Evolutionary conservation across 2,113 vertebrate genomes (phyloP), one percentile per base, ranked within the genome.

Genomic region (Podocnemis expansa): DNA sequence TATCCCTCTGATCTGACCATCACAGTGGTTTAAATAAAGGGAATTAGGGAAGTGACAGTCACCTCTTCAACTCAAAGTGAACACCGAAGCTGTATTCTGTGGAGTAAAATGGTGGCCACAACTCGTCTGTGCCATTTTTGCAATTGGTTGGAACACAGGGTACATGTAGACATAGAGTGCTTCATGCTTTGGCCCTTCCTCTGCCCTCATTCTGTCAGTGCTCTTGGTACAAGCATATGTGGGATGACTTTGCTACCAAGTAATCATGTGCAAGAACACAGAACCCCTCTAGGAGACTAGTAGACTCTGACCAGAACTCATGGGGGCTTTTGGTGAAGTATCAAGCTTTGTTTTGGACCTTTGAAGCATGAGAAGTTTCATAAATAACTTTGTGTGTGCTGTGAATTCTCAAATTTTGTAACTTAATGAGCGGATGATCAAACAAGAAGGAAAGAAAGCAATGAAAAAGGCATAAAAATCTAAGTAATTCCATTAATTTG

Each of bases 231-330:
- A 49, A 80, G 2, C 3, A 5, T 2, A 78, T 4, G 5, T 22
- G 85, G 9, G 51, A 29, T 87, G 41, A 54, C 43, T 60, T 16
- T 43, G 22, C 58, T 52, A 75, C 58, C n/a, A 1, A 0, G 43
- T 78, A 51, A 0, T 38, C 10, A 7, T 54, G 8, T 8, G 21
- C 5, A 25, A 91, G 60, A 21, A 34, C 6, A 51, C 47, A 0
- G 1, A 76, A 89, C 8, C n/a, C 70, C 24, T 75, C 19, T 41
- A 12, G 41, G 24, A 41, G 41, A 11, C 0, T 2, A 4, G 24
- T 8, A 10, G 11, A 52, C 38, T 16, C 17, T 3, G 47, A 8
- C 13, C 89, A 14, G 38, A 14, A 11, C 29, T 86, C 34, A 3
- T 5, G 5, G 70, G 22, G 70, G 10, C 70, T 29, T 41, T 43